A percentile compares a stretch with the other conserved stretches of the same genome.
phyloP scores from a whole-genome alignment of 2,888 invertebrate genomes.

The Strigamia crassipes region DNA sequence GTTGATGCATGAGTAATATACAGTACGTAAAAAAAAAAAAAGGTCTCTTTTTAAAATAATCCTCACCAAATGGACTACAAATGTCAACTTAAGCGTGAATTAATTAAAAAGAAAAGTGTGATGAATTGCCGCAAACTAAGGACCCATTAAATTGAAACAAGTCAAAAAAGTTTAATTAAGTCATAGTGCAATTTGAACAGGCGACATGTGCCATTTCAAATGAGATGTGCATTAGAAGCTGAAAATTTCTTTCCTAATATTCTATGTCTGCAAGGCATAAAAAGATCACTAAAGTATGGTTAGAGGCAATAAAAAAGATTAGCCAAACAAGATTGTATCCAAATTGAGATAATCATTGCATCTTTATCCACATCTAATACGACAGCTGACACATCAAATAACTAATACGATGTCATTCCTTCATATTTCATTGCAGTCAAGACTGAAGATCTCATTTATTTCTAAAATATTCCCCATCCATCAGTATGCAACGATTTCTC shows the following conservation, averaged over 20 bases:
- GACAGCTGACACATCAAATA: constrained; percentile 17
- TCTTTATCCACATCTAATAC: not conserved
- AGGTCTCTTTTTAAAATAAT: not conserved
- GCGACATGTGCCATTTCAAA: not conserved
- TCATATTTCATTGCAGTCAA: not conserved
- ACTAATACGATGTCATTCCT: not conserved
- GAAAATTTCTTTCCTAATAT: not conserved
- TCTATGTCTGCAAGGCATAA: not conserved
- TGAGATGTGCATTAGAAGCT: not conserved
- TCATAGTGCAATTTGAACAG: not conserved
- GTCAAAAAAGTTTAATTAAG: constrained; percentile 19
- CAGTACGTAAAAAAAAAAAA: not conserved
- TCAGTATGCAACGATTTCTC: too few relatives aligned
- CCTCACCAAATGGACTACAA: not conserved
- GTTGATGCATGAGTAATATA: not conserved
- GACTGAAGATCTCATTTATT: too few relatives aligned
- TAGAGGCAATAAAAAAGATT: not conserved
- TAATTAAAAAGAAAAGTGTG: constrained; percentile 35
- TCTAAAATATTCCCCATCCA: too few relatives aligned
- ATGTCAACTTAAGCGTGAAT: constrained; percentile 18
- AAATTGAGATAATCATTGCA: not conserved
- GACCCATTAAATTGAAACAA: not conserved
- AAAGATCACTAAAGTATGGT: not conserved
- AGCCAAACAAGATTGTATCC: constrained; percentile 25
- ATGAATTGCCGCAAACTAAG: constrained; percentile 14